Conservation (phyloP, 2,113 vertebrate genomes). For the Phyllostomus discolor region DNA sequence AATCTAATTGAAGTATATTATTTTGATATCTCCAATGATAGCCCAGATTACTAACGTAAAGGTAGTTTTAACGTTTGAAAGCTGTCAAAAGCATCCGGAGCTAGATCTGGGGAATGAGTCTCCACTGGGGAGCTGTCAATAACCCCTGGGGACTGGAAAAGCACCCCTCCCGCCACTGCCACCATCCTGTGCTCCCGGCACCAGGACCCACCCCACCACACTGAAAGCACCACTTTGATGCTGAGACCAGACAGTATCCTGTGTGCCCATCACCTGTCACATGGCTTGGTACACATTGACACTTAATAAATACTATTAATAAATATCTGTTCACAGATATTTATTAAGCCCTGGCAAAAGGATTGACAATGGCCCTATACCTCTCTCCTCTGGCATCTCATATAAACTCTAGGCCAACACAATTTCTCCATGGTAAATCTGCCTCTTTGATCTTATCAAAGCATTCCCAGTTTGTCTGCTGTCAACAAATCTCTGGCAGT, state of each 20-base stretch:
- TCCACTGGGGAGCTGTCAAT: background rate
- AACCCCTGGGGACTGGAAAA: background rate
- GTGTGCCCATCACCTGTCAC: background rate
- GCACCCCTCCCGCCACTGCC: fast-evolving
- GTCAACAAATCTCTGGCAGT: background rate
- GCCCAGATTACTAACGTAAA: background rate
- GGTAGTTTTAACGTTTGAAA: background rate
- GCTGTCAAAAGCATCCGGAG: background rate
- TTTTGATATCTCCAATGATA: background rate
- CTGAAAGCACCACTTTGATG: background rate
- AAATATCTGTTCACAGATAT: background rate
- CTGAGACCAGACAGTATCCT: background rate
- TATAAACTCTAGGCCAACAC: background rate
- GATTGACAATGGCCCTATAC: too few species aligned
- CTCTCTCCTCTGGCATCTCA: background rate
- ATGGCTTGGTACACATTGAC: background rate
- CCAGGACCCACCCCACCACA: background rate
- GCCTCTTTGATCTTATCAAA: background rate
- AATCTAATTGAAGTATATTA: background rate
- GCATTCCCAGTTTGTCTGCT: background rate
- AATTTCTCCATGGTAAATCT: background rate
- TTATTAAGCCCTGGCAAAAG: background rate
- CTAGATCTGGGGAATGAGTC: too few species aligned
- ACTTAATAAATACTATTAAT: background rate
- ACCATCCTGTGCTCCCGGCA: background rate